Evolutionary conservation across 1,140 invertebrate genomes (phyloP), one percentile per base, ranked within the genome.

Genomic region (Leptinotarsa texana): DNA sequence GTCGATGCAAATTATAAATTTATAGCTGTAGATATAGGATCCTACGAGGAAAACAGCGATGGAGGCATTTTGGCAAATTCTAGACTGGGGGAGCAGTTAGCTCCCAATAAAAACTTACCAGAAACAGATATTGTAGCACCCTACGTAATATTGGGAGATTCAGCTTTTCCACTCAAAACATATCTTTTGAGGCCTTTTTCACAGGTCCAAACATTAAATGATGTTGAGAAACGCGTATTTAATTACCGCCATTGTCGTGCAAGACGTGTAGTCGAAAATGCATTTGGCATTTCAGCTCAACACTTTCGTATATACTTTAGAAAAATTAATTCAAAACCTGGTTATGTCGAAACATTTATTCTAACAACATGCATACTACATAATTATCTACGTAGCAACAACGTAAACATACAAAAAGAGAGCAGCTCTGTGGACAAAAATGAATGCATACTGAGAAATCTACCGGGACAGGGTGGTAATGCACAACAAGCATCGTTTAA

Each of bases 231-330:
- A 72, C 69, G 76, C 69, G 79, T 84, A 47, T 85, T 80, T 74
- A 85, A 86, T 74, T 86, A 86, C 75, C 72, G 86, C 24, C 75
- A 84, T 15, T 81, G 81, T 69, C 75, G 85, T 65, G 83, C 84
- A 48, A 42, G 33, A 42, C 33, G 33, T 42, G 33, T 42, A 42
- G 33, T 8, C 33, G 33, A 33, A 8, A 8, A 33, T 33, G 33
- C 6, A 33, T 33, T 33, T 33, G 6, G 33, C 33, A 33, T 33
- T 33, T 33, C 8, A 33, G 6, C 33, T 33, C 33, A 42, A 11
- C 33, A 0, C 33, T 42, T 42, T 42, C 33, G 8, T 42, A 42
- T 33, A 33, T 33, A 33, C 33, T 33, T 33, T 33, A 8, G 5
- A 8, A 33, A 33, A 33, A 33, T 8, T 33, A 33, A 33, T 33